Base-by-base conservation (phyloP, 2,888 invertebrate genomes). In the Epinotia bilunana region DNA sequence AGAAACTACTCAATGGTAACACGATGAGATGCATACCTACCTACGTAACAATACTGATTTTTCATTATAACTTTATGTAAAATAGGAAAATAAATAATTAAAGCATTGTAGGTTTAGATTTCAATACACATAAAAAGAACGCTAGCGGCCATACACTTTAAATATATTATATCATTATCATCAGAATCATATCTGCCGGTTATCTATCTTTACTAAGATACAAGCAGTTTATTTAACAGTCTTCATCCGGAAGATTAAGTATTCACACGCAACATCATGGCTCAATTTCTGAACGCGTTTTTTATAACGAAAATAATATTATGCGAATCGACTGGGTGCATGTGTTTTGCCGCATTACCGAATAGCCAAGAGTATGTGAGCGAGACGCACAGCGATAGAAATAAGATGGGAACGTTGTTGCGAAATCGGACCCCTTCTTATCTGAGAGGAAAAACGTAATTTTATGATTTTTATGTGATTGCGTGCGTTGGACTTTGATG, bases 401-500 rank as follows among this genome's bases (percentile, higher is more conserved):
- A 53, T 53, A 53, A 16, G 49, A n/a, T 53, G n/a, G n/a, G 49
- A 4, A 53, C 7, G n/a, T 16, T n/a, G 7, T 53, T 53, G n/a
- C 53, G 2, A 16, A 53, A 53, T 53, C 0, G n/a, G 7, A 7
- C 13, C 13, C n/a, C 5, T 49, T 49, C 4, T 73, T 62, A 68
- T 60, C 61, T 55, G 18, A 69, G 73, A 74, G 73, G 46, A 63
- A 74, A 72, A 69, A 63, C 57, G 16, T 74, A 39, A 74, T 69
- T 73, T 39, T 39, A 65, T 60, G 53, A 39, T 69, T 69, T 73
- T 39, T 39, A 65, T 60, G 53, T n/a, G 20, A 39, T 61, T 71
- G 65, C 60, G 69, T 57, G 67, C 20, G 53, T 28, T 53, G n/a
- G 28, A n/a, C 60, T 33, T 33, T 23, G 16, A 61, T 28, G 23